Conservation (phyloP, 2,113 vertebrate species). For the Actinemys pallida region DNA sequence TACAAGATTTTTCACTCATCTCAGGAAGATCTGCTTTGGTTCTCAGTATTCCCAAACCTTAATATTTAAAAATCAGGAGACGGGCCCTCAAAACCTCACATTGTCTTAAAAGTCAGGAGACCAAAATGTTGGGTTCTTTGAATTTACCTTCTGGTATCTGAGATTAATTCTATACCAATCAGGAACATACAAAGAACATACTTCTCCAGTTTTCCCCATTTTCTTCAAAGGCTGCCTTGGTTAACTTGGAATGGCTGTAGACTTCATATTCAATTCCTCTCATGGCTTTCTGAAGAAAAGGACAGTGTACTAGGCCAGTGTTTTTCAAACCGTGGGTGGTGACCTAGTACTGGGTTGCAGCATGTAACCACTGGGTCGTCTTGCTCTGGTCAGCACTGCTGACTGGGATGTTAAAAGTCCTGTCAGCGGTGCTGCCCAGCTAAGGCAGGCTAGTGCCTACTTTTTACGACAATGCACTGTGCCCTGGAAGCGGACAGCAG, state of each 20-base stretch:
- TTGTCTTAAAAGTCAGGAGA: not conserved
- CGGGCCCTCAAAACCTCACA: not conserved
- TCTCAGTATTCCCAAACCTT: not conserved
- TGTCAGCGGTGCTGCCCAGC: too few relatives aligned
- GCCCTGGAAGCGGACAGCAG: too few relatives aligned
- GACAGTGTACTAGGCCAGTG: not conserved
- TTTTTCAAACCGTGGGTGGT: too few relatives aligned
- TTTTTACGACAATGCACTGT: too few relatives aligned
- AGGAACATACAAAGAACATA: not conserved
- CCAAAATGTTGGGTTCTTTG: not conserved
- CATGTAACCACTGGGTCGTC: too few relatives aligned
- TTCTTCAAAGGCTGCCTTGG: not conserved
- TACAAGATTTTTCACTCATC: accelerated
- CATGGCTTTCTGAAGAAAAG: not conserved
- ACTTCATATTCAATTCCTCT: not conserved
- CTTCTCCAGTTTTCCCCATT: not conserved
- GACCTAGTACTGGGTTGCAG: too few relatives aligned
- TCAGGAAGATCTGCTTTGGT: not conserved
- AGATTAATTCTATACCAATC: not conserved
- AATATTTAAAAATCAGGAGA: not conserved
- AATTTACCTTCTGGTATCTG: not conserved
- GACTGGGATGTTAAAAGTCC: too few relatives aligned
- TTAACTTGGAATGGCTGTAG: not conserved
- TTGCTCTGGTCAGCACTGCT: too few relatives aligned
- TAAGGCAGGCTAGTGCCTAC: too few relatives aligned